Percentiles rank a stretch among this genome's conserved stretches.
Conservation (phyloP, 1,140 invertebrate genomes). For the Drosophila carrolli region DNA sequence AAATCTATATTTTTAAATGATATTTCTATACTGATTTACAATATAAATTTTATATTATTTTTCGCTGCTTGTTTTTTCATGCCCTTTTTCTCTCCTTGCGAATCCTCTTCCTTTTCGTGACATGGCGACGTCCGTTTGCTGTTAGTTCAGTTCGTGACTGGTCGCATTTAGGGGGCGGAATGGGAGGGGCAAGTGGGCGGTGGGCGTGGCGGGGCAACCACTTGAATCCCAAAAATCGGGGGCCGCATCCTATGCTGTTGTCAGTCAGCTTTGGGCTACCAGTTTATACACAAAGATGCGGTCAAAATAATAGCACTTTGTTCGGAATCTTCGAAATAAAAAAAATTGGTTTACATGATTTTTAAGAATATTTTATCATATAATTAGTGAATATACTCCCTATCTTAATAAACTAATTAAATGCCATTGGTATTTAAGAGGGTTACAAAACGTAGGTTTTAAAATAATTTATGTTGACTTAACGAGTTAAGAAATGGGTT, state of each 20-base stretch:
- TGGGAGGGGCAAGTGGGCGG: not conserved
- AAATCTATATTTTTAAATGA: too few species aligned
- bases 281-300: not conserved
- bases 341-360: too few species aligned
- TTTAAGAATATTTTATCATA: too few species aligned
- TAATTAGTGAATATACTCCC: too few species aligned
- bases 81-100: not conserved
- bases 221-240: constrained; percentile 35
- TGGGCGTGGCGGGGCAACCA: constrained; percentile 39
- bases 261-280: constrained; percentile 2
- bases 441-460: too few species aligned
- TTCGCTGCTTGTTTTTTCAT: constrained; percentile 4
- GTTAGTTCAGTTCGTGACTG: constrained; percentile 63
- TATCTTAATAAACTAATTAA: too few species aligned
- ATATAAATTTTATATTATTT: not conserved
- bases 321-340: too few species aligned
- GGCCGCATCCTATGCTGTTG: constrained; percentile 47
- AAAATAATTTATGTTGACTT: too few species aligned
- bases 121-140: constrained; percentile 50
- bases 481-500: too few species aligned
- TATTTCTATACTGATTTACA: not conserved
- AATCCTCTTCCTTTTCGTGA: constrained; percentile 18
- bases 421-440: too few species aligned
- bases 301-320: not conserved
- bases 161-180: constrained; percentile 24